Conservation (phyloP, 2,113 vertebrate species). For the Pao palembangensis region DNA sequence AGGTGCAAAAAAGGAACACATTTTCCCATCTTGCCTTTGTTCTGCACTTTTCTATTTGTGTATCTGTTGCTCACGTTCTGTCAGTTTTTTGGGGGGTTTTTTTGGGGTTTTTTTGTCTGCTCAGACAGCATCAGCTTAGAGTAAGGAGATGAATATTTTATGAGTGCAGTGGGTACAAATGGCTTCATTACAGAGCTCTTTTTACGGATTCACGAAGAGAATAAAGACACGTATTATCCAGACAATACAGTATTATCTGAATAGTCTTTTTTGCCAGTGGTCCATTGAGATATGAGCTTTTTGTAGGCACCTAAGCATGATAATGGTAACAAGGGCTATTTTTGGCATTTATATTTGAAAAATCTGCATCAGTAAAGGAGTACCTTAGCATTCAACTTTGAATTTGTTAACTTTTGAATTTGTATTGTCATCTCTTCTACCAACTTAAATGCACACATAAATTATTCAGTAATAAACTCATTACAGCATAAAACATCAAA, state of each 20-base stretch:
- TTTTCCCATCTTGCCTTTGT: not conserved
- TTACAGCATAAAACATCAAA: too few relatives aligned
- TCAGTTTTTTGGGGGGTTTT: too few relatives aligned
- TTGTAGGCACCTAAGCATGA: too few relatives aligned
- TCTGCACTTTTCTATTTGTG: not conserved
- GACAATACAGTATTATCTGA: conserved; percentile 31
- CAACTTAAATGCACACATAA: too few relatives aligned
- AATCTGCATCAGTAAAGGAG: too few relatives aligned
- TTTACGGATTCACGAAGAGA: conserved; percentile 41
- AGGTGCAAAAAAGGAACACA: conserved; percentile 11
- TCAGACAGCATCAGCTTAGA: conserved; percentile 47
- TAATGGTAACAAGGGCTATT: too few relatives aligned
- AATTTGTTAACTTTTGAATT: too few relatives aligned
- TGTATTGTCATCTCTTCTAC: too few relatives aligned
- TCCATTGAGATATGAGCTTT: too few relatives aligned
- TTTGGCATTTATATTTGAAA: too few relatives aligned
- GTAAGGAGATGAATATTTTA: conserved; percentile 69
- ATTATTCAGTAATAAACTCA: too few relatives aligned
- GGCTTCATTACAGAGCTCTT: conserved; percentile 45
- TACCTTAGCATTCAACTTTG: too few relatives aligned
- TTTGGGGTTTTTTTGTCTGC: conserved; percentile 21
- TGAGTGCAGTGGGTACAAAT: conserved; percentile 65
- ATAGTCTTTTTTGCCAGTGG: conserved; percentile 13
- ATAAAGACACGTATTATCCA: conserved; percentile 25
- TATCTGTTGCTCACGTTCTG: conserved; percentile 9